Base-by-base conservation (phyloP, 37 sponge, comb jelly and placozoan species). In the Bolinopsis microptera region DNA sequence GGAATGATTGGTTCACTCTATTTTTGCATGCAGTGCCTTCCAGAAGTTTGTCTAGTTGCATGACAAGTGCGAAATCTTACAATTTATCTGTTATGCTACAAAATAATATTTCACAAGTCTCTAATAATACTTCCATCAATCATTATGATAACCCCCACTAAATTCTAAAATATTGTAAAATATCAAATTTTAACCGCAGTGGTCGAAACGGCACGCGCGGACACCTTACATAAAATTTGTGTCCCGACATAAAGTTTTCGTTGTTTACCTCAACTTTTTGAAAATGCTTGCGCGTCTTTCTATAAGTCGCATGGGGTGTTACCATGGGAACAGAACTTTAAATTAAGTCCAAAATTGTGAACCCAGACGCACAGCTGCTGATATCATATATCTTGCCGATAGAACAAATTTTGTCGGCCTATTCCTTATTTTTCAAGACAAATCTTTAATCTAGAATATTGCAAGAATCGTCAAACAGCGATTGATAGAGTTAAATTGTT, bases 221-320 rank as follows among this genome's bases (percentile, higher is more conserved):
- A 22, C 80, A 36, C 35, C 80, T 16, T 1, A 35, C 35, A 34
- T 21, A 13, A 35, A 3, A 32, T 77, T 77, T 16, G 16, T 9
- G 18, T 18, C 21, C 18, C 3, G 37, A 77, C 80, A 35, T 35
- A 33, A 35, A 27, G 9, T 77, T 77, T 77, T 77, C 36, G 33
- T 77, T 77, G 80, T 77, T 77, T 77, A 77, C 80, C 35, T 77
- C 80, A 32, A 77, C 80, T 77, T 77, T 77, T 77, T 77, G 80
- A 77, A 77, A 48, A 35, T 77, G 28, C 3, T 77, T 32, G 33
- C 80, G 80, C 80, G 80, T 32, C 80, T 27, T 77, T 77, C 18
- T 34, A 36, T 77, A 36, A 77, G 33, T 28, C 26, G 31, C 31
- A 28, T 77, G 33, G 33, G 22, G 1, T 77, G 80, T 77, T 77